Evolutionary conservation across 2,797 vertebrate genomes (phyloP).

Genomic region (Coccyzus lansbergi): DNA sequence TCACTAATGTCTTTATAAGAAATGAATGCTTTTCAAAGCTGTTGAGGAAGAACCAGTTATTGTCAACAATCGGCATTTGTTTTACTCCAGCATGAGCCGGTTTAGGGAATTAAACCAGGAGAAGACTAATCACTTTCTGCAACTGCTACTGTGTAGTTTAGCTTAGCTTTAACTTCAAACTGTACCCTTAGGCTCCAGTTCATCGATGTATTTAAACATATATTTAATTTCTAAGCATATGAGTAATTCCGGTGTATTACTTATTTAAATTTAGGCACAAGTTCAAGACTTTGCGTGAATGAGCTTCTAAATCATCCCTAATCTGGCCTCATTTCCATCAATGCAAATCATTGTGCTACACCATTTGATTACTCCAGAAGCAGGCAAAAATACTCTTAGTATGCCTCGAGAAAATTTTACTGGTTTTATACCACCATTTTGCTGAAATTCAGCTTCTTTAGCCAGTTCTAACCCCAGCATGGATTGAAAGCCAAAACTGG

Average conservation of each 20-base stretch:
- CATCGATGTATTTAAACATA: neutral
- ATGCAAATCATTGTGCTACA: neutral
- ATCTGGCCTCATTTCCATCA: neutral
- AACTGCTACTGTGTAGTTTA: neutral
- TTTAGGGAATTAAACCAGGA: neutral
- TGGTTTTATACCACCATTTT: neutral
- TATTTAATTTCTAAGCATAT: neutral
- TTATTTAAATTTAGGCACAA: neutral
- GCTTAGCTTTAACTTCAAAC: slow-evolving; percentile 17
- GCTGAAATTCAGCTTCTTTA: neutral
- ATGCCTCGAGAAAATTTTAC: neutral
- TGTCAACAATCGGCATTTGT: neutral
- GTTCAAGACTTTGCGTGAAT: neutral
- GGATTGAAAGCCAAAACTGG: neutral
- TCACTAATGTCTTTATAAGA: neutral
- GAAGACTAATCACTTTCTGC: neutral
- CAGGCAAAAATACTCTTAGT: neutral
- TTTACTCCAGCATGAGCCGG: neutral
- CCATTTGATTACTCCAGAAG: neutral
- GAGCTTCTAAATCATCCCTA: neutral
- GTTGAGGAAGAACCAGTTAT: neutral
- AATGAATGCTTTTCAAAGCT: neutral
- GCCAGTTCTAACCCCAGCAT: neutral
- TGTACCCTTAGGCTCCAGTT: neutral
- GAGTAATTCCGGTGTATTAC: neutral